phyloP scores from a whole-genome alignment of 1,140 invertebrate genomes.

The Galleria mellonella region DNA sequence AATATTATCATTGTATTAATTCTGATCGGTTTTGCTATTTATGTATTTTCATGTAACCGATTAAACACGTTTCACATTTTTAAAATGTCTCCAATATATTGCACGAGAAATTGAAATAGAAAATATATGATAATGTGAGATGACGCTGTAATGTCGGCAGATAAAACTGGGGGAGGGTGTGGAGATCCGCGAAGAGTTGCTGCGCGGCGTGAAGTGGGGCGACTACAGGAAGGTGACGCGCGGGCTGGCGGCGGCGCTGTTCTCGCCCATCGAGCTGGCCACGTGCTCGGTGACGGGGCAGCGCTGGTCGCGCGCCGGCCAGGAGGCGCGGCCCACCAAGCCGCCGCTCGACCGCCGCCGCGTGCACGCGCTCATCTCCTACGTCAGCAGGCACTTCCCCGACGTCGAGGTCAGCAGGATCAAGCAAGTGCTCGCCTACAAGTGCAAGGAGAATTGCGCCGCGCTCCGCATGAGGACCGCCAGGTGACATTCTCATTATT shows the following conservation, averaged over 20 bases:
- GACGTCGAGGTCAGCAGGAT: conserved; percentile 82
- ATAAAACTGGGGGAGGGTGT: conserved; percentile 83
- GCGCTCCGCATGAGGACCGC: conserved; percentile 83
- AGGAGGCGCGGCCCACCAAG: conserved; percentile 81
- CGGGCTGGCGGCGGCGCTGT: conserved; percentile 81
- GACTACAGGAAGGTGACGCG: conserved; percentile 83
- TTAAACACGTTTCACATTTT: too few relatives aligned
- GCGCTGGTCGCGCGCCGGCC: conserved; percentile 82
- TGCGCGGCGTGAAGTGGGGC: conserved; percentile 82
- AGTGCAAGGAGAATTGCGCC: conserved; percentile 85
- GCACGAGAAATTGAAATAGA: too few relatives aligned
- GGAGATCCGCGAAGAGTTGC: conserved; percentile 80
- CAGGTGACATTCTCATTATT: conserved; percentile 62
- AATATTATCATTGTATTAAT: too few relatives aligned
- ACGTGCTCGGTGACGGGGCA: conserved; percentile 84
- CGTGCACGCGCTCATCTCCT: conserved; percentile 84
- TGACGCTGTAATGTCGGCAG: conserved; percentile 46
- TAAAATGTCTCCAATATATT: too few relatives aligned
- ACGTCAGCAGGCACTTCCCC: conserved; percentile 82
- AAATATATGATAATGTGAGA: neutral
- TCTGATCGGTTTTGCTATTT: too few relatives aligned
- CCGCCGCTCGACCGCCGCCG: conserved; percentile 81
- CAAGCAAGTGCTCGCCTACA: conserved; percentile 84
- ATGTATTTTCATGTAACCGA: too few relatives aligned
- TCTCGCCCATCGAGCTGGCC: conserved; percentile 82